phyloP scores from a whole-genome alignment of 2,113 vertebrate genomes.

The Lophura nycthemera region DNA sequence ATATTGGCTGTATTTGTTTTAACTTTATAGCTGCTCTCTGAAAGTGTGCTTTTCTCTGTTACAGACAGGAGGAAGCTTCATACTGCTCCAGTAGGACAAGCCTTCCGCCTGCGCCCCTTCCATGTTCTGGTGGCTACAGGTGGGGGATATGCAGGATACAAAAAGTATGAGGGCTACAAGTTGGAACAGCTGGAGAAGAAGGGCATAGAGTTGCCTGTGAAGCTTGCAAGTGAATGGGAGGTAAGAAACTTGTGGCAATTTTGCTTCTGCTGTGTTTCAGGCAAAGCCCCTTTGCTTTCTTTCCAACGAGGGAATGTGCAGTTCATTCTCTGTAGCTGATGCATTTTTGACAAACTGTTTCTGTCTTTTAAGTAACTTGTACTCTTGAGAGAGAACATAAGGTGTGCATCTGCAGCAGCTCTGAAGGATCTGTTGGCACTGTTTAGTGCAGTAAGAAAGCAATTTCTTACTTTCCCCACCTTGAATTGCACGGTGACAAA shows the following conservation, averaged over 20 bases:
- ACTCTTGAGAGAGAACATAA: neutral
- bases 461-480: neutral
- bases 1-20: neutral
- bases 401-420: neutral
- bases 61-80: constrained; percentile 78
- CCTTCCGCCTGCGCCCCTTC: constrained; percentile 80
- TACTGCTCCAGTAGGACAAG: constrained; percentile 69
- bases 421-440: neutral
- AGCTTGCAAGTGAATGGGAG: constrained; percentile 83
- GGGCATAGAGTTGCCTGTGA: constrained; percentile 81
- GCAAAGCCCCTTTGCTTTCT: neutral
- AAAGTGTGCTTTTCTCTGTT: neutral
- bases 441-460: too few species aligned
- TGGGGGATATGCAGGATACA: constrained; percentile 84
- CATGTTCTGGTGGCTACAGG: constrained; percentile 82
- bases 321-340: neutral
- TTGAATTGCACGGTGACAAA: neutral
- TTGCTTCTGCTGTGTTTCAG: neutral
- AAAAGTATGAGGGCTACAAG: constrained; percentile 83
- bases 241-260: constrained; percentile 71
- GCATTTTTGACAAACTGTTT: neutral
- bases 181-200: constrained; percentile 76
- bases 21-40: neutral
- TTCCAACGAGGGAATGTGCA: neutral
- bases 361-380: neutral